These are phyloP conservation scores for Rhea americana DNA, from an alignment of 2,113 vertebrate genomes.

Conservation along the genomic window DNA sequence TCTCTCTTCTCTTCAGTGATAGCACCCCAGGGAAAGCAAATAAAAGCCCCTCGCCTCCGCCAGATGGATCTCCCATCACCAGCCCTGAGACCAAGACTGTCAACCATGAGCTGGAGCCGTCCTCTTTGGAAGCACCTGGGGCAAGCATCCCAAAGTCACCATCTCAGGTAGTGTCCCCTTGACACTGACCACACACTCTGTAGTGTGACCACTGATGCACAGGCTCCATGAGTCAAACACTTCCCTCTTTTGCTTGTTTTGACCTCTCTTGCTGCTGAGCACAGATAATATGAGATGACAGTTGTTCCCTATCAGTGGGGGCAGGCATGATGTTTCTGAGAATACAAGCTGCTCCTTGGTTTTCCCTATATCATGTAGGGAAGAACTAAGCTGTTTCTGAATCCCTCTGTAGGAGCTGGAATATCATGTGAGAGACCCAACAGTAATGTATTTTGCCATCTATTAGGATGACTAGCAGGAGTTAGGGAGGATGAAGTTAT, in stretches of 20 bases:
- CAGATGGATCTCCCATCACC: conserved; percentile 77
- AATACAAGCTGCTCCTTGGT: background rate
- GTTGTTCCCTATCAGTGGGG: background rate
- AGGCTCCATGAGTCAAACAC: background rate
- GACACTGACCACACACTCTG: background rate
- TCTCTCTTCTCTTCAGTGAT: conserved; percentile 71
- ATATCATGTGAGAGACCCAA: background rate
- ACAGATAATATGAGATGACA: background rate
- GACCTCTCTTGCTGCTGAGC: background rate
- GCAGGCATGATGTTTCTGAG: background rate
- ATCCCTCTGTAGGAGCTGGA: background rate
- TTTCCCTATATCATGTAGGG: background rate
- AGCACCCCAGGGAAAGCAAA: conserved; percentile 76
- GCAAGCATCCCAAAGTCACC: conserved; percentile 93
- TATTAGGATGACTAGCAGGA: background rate
- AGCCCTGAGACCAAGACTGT: conserved; percentile 80
- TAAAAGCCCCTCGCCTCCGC: conserved; percentile 80
- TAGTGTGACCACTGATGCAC: background rate
- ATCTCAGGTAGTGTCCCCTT: conserved; percentile 85
- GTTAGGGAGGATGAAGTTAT: background rate
- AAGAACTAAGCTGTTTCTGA: background rate
- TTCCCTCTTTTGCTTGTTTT: background rate
- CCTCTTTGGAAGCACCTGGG: conserved; percentile 77
- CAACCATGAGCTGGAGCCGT: conserved; percentile 85
- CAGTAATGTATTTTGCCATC: background rate